Percentiles rank a stretch among this genome's conserved stretches.
Conservation (phyloP, 2,797 vertebrate genomes). For the Hoplostethus mediterraneus region DNA sequence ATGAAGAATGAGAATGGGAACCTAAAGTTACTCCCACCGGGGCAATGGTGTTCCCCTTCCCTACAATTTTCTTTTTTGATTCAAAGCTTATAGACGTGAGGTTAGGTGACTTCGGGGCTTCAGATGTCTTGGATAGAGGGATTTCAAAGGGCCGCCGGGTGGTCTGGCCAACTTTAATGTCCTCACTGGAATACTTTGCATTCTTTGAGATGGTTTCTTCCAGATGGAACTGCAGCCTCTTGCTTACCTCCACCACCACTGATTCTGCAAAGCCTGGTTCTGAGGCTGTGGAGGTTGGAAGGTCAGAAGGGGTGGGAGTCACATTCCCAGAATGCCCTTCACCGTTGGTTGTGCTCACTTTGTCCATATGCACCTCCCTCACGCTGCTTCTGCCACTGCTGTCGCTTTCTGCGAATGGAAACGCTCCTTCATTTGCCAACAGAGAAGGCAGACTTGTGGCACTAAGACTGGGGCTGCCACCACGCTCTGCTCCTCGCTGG, state of each 20-base stretch:
- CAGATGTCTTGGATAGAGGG: constrained; percentile 24
- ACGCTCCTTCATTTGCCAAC: constrained; percentile 39
- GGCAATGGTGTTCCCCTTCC: constrained; percentile 56
- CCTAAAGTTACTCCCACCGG: constrained; percentile 71
- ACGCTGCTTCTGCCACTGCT: constrained; percentile 79
- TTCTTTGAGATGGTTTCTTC: constrained; percentile 58
- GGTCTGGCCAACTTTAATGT: neutral
- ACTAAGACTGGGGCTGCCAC: constrained; percentile 53
- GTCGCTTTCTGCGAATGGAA: constrained; percentile 81
- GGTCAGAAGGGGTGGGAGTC: constrained; percentile 41
- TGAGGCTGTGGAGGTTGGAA: neutral
- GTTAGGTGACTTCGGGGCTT: constrained; percentile 59
- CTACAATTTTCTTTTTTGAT: constrained; percentile 66
- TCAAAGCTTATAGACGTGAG: constrained; percentile 64
- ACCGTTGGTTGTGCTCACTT: constrained; percentile 28
- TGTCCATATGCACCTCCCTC: constrained; percentile 66
- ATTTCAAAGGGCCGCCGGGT: constrained; percentile 25
- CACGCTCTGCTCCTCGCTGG: neutral
- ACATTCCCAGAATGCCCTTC: constrained; percentile 57
- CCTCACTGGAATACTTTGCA: constrained; percentile 1
- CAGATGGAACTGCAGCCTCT: constrained; percentile 76
- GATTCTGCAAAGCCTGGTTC: constrained; percentile 60
- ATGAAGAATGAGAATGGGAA: constrained; percentile 42
- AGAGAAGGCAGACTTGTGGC: constrained; percentile 58
- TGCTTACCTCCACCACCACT: constrained; percentile 77